These are phyloP conservation scores for Druceiella hillmani DNA, from an alignment of 2,888 invertebrate species.

Conservation along the genomic window DNA sequence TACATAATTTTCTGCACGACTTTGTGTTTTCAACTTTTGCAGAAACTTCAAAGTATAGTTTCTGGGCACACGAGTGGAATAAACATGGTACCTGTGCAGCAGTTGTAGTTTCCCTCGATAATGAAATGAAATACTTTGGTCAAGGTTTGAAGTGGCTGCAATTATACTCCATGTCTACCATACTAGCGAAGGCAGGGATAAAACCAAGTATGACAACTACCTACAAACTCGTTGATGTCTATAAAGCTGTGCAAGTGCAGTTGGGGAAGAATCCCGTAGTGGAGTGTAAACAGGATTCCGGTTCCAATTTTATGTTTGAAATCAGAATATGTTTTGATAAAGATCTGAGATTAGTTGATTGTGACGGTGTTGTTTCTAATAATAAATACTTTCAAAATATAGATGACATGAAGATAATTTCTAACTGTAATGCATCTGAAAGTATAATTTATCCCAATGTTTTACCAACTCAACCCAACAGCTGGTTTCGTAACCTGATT, in stretches of 20 bases:
- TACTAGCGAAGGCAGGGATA: constrained; percentile 53
- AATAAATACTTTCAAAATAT: constrained; percentile 21
- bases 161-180: constrained; percentile 54
- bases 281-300: constrained; percentile 57
- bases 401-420: constrained; percentile 23
- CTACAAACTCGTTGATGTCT: constrained; percentile 44
- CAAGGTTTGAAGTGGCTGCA: constrained; percentile 57
- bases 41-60: too few species aligned
- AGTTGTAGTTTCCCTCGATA: constrained; percentile 47
- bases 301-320: constrained; percentile 59
- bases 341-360: constrained; percentile 56
- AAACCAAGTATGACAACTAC: constrained; percentile 42
- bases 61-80: constrained; percentile 79
- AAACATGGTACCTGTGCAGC: constrained; percentile 81
- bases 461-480: constrained; percentile 34
- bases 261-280: constrained; percentile 57
- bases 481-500: too few species aligned
- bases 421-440: constrained; percentile 42
- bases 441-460: constrained; percentile 49
- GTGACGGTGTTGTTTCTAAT: constrained; percentile 48
- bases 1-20: background rate
- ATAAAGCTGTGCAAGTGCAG: constrained; percentile 46
- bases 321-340: constrained; percentile 72
- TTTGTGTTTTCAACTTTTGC: background rate
- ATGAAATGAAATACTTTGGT: constrained; percentile 63